These are phyloP conservation scores for Acanthis flammea DNA, from an alignment of 2,797 vertebrate genomes.

Conservation along the genomic window DNA sequence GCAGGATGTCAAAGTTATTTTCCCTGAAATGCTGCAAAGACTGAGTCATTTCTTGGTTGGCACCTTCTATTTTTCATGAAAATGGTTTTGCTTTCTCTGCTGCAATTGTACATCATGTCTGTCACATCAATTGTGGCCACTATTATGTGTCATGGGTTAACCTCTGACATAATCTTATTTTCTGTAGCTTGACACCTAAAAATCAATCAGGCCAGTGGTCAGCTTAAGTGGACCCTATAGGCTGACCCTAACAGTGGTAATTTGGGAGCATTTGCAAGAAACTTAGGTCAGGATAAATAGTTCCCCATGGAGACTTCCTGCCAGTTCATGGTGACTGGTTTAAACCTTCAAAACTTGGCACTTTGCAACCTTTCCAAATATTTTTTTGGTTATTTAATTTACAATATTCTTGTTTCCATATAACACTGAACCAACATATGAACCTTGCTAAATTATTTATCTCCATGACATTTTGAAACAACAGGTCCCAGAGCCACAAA, in stretches of 20 bases:
- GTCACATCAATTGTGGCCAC: background rate
- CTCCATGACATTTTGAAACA: background rate
- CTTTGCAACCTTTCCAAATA: background rate
- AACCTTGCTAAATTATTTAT: background rate
- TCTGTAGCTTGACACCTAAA: background rate
- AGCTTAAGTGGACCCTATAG: background rate
- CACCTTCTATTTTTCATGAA: background rate
- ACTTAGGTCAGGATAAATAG: background rate
- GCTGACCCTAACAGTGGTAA: background rate
- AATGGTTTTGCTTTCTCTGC: background rate
- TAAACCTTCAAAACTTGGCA: background rate
- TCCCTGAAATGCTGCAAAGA: background rate
- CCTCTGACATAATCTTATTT: background rate
- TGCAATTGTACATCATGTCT: background rate
- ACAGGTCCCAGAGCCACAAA: background rate
- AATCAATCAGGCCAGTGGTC: background rate
- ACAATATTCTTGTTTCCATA: background rate
- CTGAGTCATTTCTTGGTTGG: background rate
- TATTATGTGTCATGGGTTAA: background rate
- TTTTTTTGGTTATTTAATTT: background rate
- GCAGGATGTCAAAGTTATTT: background rate
- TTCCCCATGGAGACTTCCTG: background rate
- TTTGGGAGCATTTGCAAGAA: background rate
- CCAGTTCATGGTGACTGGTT: background rate
- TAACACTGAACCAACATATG: background rate